Percentiles rank a stretch among this genome's conserved stretches.
These are phyloP conservation scores for Eristalis arbustorum DNA, from an alignment of 2,888 invertebrate genomes.

Conservation along the genomic window DNA sequence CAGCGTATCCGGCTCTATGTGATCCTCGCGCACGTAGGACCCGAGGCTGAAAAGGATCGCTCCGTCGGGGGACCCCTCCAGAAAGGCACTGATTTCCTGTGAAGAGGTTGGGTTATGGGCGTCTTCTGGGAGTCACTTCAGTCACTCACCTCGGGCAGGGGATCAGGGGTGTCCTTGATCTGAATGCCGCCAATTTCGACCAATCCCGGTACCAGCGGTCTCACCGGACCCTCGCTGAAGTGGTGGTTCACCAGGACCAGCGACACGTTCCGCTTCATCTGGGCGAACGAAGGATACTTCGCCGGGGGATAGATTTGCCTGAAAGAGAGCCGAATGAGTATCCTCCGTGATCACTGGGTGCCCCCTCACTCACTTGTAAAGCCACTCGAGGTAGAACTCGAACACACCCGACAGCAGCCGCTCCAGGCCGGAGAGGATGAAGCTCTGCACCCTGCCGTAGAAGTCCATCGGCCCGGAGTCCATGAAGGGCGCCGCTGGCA, in stretches of 20 bases:
- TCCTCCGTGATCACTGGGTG: background rate
- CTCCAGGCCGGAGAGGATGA: slow-evolving; percentile 29
- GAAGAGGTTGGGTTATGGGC: background rate
- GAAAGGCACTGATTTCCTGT: slow-evolving; percentile 73
- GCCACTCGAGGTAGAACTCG: slow-evolving; percentile 7
- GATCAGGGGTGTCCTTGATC: slow-evolving; percentile 67
- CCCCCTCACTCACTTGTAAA: slow-evolving; percentile 36
- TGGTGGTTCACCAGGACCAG: slow-evolving; percentile 71
- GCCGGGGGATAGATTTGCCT: slow-evolving; percentile 34
- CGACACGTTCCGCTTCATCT: slow-evolving; percentile 69
- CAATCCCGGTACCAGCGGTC: slow-evolving; percentile 71
- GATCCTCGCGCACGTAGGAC: slow-evolving; percentile 74
- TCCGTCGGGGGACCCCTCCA: slow-evolving; percentile 77
- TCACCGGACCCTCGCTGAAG: slow-evolving; percentile 67
- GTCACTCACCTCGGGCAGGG: slow-evolving; percentile 68
- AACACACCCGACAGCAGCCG: background rate
- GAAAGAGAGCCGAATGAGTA: background rate
- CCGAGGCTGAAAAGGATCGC: slow-evolving; percentile 79
- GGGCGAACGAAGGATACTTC: slow-evolving; percentile 66
- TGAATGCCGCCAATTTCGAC: slow-evolving; percentile 73
- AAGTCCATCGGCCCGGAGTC: slow-evolving; percentile 56
- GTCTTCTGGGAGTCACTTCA: background rate
- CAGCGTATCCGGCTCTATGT: slow-evolving; percentile 80
- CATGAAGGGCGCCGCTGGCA: slow-evolving; percentile 49
- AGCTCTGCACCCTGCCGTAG: slow-evolving; percentile 70